Evolutionary conservation across 1,140 invertebrate genomes (phyloP).

Genomic region (Conus betulinus): DNA sequence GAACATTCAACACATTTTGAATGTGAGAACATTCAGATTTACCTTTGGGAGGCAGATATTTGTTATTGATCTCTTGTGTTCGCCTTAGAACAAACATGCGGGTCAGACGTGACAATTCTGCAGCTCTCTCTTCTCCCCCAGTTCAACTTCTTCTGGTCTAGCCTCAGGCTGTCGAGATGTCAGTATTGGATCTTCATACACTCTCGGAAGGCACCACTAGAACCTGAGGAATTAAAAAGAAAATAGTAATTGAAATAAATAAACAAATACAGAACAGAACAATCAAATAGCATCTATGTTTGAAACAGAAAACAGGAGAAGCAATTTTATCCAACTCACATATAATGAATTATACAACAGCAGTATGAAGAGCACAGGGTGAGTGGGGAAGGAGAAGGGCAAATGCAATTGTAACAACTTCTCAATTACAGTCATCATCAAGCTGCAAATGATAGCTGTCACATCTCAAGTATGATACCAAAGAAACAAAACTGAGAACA

Average conservation of each 20-base stretch:
- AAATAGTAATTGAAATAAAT: background rate
- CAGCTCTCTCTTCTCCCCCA: slow-evolving; percentile 79
- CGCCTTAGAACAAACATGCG: slow-evolving; percentile 82
- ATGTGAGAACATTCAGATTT: background rate
- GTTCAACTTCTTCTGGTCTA: slow-evolving; percentile 72
- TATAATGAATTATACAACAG: too few species aligned
- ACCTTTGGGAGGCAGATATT: slow-evolving; percentile 83
- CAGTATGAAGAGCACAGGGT: too few species aligned
- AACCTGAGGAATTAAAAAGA: slow-evolving; percentile 48
- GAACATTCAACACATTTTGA: too few species aligned
- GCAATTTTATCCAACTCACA: too few species aligned
- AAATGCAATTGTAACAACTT: too few species aligned
- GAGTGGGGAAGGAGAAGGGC: too few species aligned
- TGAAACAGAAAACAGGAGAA: too few species aligned
- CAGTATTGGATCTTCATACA: slow-evolving; percentile 82
- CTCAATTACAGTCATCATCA: too few species aligned
- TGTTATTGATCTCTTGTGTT: slow-evolving; percentile 82
- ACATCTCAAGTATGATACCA: too few species aligned
- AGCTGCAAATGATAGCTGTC: too few species aligned
- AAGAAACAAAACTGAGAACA: too few species aligned
- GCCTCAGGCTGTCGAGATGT: slow-evolving; percentile 79
- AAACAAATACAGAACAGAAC: background rate
- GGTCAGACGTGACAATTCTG: slow-evolving; percentile 80
- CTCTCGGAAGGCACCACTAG: slow-evolving; percentile 78
- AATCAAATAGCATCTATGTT: background rate